Evolutionary conservation across 2,888 invertebrate genomes (phyloP), one percentile per base, ranked within the genome.

Genomic region (Sycophila texana): DNA sequence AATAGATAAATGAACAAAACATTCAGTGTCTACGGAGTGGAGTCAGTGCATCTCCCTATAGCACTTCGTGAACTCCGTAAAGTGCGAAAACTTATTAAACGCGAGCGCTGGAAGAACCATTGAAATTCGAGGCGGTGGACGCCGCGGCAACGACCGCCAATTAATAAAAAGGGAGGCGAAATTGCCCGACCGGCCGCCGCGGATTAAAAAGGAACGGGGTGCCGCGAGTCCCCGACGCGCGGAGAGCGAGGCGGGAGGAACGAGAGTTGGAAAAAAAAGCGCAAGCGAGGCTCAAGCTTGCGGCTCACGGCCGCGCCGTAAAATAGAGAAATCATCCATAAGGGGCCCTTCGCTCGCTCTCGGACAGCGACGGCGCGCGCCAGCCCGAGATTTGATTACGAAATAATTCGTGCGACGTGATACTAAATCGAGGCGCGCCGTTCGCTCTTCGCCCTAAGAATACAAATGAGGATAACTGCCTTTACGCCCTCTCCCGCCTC

Each of bases 401-500:
- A 89, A 90, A 89, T 90, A 90, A 90, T 90, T 89, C 88, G 89
- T 87, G 85, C 86, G 86, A 89, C 90, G 89, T 89, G 89, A 88
- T 89, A 88, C 87, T 88, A 87, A 89, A 89, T 89, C 88, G 88
- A 86, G 87, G 87, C 10, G 85, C 83, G 85, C n/a, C 49, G 16
- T n/a, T 14, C n/a, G 53, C 53, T 53, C 79, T 83, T 70, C 86
- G 87, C 86, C 84, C 88, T 89, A 89, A 89, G 90, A 90, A 90
- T 90, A 90, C 89, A 89, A 90, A 90, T 90, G 89, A 90, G 89
- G 86, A 85, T 86, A 88, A 87, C 86, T 87, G 87, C 87, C 87
- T 86, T 87, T 86, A 68, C 61, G 79, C 78, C 57, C 72, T 49
- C 39, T 58, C 39, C 39, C 7, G 39, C 30, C 4, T 30, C 30